These are phyloP conservation scores for Harmothoe impar DNA, from an alignment of 2,888 invertebrate genomes.

Conservation along the genomic window DNA sequence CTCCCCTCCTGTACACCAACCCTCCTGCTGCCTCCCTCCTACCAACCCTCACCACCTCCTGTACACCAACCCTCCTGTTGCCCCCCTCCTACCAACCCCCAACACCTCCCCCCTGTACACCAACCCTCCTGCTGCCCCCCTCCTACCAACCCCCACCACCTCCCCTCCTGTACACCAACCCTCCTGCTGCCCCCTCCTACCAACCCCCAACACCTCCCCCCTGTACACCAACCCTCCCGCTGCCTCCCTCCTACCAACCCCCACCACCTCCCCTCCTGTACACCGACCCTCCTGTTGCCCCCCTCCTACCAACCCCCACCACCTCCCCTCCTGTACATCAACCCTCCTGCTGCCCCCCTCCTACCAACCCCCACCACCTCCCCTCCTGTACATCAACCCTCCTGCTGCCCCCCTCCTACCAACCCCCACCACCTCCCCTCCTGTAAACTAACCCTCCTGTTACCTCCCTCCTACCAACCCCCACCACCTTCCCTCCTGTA, in stretches of 20 bases:
- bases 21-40: no score
- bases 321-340: background rate
- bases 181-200: no score
- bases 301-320: background rate
- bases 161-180: background rate
- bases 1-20: background rate
- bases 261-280: background rate
- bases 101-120: background rate
- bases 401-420: background rate
- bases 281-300: background rate
- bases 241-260: background rate
- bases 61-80: background rate
- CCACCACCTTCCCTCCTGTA: background rate
- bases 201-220: background rate
- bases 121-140: background rate
- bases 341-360: no score
- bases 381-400: background rate
- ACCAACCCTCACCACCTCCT: background rate
- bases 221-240: background rate
- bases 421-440: no score
- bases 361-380: background rate
- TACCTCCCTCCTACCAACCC: no score
- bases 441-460: no score
- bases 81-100: no score
- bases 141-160: background rate